Evolutionary conservation across 2,888 invertebrate species (phyloP).

Genomic region (Arenicola marina): DNA sequence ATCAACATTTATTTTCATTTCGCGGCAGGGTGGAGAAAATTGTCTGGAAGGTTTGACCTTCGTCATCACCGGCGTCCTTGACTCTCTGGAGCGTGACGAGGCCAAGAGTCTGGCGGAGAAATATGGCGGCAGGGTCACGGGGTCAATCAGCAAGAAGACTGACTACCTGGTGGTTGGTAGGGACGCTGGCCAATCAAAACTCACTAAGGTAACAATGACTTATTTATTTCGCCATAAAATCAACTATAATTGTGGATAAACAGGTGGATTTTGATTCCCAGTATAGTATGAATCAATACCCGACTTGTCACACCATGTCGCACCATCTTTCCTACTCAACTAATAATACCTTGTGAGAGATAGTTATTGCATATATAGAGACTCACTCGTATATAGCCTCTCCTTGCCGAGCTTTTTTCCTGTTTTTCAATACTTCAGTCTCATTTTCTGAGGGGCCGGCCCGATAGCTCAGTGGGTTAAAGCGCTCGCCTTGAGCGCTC

Average conservation of each 20-base stretch:
- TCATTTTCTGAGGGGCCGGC: no score
- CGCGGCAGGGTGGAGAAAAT: slow-evolving; percentile 64
- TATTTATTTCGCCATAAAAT: not conserved
- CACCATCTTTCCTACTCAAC: not conserved
- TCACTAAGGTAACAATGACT: slow-evolving; percentile 72
- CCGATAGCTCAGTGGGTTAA: no score
- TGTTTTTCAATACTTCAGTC: no score
- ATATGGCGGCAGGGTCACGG: slow-evolving; percentile 80
- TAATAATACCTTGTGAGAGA: not conserved
- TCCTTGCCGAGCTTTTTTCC: no score
- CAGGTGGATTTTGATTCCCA: no score
- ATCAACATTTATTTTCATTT: no score
- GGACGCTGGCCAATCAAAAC: slow-evolving; percentile 83
- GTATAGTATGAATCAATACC: no score
- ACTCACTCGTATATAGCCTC: no score
- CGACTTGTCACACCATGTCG: no score
- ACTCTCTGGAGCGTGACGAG: slow-evolving; percentile 84
- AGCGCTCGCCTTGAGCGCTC: no score
- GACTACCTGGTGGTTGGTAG: slow-evolving; percentile 83
- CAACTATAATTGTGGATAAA: no score
- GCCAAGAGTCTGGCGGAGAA: slow-evolving; percentile 74
- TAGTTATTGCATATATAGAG: no score
- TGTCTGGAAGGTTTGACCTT: slow-evolving; percentile 62
- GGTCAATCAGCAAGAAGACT: slow-evolving; percentile 77
- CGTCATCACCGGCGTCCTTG: slow-evolving; percentile 73